Evolutionary conservation across 2,888 invertebrate species (phyloP).

Genomic region (Nasonovia ribisnigri): DNA sequence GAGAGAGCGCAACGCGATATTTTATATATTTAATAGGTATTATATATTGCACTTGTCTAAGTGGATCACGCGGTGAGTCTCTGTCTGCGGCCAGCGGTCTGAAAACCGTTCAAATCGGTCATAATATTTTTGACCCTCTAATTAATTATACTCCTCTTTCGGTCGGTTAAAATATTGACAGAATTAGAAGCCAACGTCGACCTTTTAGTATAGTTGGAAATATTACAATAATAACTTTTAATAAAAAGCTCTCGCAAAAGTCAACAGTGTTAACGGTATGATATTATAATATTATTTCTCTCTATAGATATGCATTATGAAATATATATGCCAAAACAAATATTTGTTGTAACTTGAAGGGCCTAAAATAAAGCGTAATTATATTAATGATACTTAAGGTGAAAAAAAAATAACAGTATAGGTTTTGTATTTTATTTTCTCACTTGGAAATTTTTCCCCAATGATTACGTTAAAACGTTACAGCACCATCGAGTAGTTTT

Average conservation of each 20-base stretch:
- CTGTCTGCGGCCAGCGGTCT: background rate
- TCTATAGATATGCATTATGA: background rate
- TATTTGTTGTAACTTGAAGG: background rate
- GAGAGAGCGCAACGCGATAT: background rate
- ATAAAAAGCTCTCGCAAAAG: background rate
- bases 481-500: background rate
- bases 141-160: conserved; percentile 8
- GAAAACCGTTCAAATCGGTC: background rate
- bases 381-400: conserved; percentile 15
- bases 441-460: background rate
- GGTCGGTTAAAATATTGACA: background rate
- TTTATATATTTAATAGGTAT: background rate
- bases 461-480: background rate
- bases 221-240: conserved; percentile 14
- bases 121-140: background rate
- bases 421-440: background rate
- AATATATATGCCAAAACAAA: conserved; percentile 5
- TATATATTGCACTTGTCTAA: background rate
- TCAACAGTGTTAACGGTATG: background rate
- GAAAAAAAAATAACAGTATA: background rate
- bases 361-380: background rate
- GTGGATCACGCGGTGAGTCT: background rate
- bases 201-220: background rate
- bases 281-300: background rate
- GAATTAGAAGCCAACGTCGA: background rate